Evolutionary conservation across 2,797 vertebrate genomes (phyloP).

Genomic region (Dendrocincla tyrannina): DNA sequence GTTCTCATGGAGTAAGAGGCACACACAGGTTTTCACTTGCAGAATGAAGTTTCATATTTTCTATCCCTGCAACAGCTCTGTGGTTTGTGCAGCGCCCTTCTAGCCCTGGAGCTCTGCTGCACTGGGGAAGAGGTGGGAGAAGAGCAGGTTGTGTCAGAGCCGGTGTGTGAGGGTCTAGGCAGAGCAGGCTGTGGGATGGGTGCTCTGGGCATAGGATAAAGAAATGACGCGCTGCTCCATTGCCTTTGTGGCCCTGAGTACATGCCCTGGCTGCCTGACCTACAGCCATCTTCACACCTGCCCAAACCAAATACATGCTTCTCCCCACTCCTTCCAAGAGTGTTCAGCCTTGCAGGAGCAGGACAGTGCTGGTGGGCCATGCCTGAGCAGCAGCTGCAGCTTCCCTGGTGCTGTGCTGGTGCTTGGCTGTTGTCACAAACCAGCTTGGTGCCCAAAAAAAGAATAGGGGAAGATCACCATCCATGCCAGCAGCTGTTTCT

Average conservation of each 20-base stretch:
- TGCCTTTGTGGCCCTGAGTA: neutral
- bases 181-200: neutral
- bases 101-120: neutral
- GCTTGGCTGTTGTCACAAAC: fast-evolving
- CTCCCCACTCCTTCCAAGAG: neutral
- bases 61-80: neutral
- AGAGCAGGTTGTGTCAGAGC: neutral
- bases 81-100: neutral
- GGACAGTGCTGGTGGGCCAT: fast-evolving
- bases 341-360: neutral
- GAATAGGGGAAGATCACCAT: fast-evolving
- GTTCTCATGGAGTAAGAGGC: neutral
- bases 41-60: neutral
- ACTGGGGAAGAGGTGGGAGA: neutral
- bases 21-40: neutral
- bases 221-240: neutral
- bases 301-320: fast-evolving
- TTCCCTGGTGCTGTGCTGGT: neutral
- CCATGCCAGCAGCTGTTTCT: neutral
- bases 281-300: no score
- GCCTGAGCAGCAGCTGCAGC: fast-evolving
- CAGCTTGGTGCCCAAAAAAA: neutral
- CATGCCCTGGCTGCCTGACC: neutral
- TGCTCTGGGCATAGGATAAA: neutral
- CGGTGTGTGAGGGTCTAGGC: neutral